A percentile compares a stretch with the other conserved stretches of the same genome.
Evolutionary conservation across 1,140 invertebrate species (phyloP).

Genomic region (Harpegnathos saltator): DNA sequence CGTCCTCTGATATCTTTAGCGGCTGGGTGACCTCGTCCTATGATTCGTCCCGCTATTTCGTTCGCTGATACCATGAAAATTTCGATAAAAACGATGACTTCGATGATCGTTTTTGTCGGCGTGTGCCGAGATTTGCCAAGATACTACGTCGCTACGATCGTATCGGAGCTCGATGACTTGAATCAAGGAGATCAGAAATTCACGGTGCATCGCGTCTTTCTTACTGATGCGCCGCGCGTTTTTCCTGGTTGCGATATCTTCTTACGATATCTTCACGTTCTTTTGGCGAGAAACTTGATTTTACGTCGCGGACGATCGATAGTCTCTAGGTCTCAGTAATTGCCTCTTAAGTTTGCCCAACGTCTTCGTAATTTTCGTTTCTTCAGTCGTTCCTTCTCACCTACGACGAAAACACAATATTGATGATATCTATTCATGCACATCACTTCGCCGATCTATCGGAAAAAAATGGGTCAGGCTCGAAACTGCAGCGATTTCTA

Average conservation of each 20-base stretch:
- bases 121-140: background rate
- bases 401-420: too few relatives aligned
- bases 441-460: too few relatives aligned
- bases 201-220: conserved; percentile 27
- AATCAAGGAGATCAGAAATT: conserved; percentile 5
- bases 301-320: too few relatives aligned
- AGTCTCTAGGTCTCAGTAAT: too few relatives aligned
- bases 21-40: conserved; percentile 39
- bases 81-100: background rate
- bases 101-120: background rate
- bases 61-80: conserved; percentile 33
- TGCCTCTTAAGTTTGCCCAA: too few relatives aligned
- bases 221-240: background rate
- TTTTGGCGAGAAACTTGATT: background rate
- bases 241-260: background rate
- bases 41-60: conserved; percentile 21
- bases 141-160: background rate
- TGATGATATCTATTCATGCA: too few relatives aligned
- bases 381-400: too few relatives aligned
- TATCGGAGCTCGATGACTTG: conserved; percentile 16
- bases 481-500: too few relatives aligned
- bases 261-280: background rate
- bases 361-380: too few relatives aligned
- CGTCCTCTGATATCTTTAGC: conserved; percentile 42
- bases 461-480: too few relatives aligned